Evolutionary conservation across 2,888 invertebrate species (phyloP), one percentile per base, ranked within the genome.

Genomic region (Argyra leucocephala): DNA sequence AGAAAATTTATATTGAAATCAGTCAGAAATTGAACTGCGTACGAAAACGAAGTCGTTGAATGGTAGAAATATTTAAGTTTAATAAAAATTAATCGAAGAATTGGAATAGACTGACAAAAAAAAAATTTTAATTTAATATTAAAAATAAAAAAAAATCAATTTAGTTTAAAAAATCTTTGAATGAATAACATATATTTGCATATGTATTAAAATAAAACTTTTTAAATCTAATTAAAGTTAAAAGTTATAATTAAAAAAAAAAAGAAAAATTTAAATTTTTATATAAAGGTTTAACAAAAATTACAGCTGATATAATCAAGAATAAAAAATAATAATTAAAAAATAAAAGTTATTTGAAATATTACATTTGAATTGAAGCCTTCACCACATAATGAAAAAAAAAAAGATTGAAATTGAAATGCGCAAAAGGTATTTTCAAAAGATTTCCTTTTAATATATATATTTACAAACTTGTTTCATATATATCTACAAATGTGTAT

Each of bases 21-120:
- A 62, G 57, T 18, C 57, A 61, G 64, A 57, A 64, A 64, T 64
- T 58, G 62, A 64, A 62, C 57, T 64, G 64, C 64, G 64, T 64
- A 64, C 48, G 48, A 48, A 48, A 62, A 64, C 48, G 48, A 48
- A 48, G 18, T 48, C 18, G 48, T 48, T 18, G 48, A 48, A 48
- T 18, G 18, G 31, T 7, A 31, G 31, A 48, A 48, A 15, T 18
- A 5, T 48, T 48, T 48, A 15, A 18, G 48, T 48, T 48, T 9
- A 48, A 48, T 18, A 48, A 48, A 48, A 3, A 18, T 5, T 12
- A 48, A 48, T 18, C 48, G 48, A 48, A 48, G 48, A n/a, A 18
- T 48, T 48, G 18, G 15, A 48, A 48, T 9, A 31, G 7, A 31
- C 31, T 31, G 7, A 31, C 7, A 31, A 31, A 31, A 31, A 26